These are phyloP conservation scores for Leptinotarsa rubiginosa DNA, from an alignment of 2,888 invertebrate species.

Conservation along the genomic window DNA sequence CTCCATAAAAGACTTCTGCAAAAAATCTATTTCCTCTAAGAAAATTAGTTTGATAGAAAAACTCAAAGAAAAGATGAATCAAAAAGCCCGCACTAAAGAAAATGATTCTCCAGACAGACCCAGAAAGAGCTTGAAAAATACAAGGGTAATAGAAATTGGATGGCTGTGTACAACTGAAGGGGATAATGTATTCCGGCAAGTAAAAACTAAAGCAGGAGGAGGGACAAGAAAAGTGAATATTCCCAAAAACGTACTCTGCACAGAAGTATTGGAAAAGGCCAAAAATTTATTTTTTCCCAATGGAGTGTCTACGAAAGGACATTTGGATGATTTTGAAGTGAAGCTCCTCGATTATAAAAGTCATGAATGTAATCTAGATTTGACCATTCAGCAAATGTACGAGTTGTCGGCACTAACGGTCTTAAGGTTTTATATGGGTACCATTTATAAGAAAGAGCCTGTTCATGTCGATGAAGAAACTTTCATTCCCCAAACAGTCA, in stretches of 20 bases:
- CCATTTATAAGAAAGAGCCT: constrained; percentile 4
- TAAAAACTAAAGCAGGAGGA: constrained; percentile 24
- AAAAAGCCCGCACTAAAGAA: background rate
- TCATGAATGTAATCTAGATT: constrained; percentile 5
- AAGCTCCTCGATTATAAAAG: constrained; percentile 15
- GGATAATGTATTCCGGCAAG: constrained; percentile 20
- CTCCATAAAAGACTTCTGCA: constrained; percentile 8
- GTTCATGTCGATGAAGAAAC: constrained; percentile 10
- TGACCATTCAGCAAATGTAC: constrained; percentile 17
- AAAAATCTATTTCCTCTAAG: constrained; percentile 5
- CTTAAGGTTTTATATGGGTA: constrained; percentile 16
- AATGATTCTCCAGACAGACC: background rate
- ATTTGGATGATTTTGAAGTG: constrained; percentile 15
- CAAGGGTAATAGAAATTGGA: constrained; percentile 22
- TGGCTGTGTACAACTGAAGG: constrained; percentile 10
- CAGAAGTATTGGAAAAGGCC: constrained; percentile 16
- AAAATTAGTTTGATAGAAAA: constrained; percentile 10
- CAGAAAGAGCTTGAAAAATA: constrained; percentile 5
- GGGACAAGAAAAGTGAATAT: constrained; percentile 29
- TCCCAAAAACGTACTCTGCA: constrained; percentile 10
- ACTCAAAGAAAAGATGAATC: constrained; percentile 9
- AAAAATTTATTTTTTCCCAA: constrained; percentile 28
- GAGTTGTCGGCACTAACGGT: background rate
- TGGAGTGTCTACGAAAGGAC: constrained; percentile 22
- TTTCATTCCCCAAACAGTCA: constrained; percentile 2